A percentile compares a stretch with the other conserved stretches of the same genome.
Evolutionary conservation across 2,113 vertebrate genomes (phyloP).

Genomic region (Bubalus kerabau): DNA sequence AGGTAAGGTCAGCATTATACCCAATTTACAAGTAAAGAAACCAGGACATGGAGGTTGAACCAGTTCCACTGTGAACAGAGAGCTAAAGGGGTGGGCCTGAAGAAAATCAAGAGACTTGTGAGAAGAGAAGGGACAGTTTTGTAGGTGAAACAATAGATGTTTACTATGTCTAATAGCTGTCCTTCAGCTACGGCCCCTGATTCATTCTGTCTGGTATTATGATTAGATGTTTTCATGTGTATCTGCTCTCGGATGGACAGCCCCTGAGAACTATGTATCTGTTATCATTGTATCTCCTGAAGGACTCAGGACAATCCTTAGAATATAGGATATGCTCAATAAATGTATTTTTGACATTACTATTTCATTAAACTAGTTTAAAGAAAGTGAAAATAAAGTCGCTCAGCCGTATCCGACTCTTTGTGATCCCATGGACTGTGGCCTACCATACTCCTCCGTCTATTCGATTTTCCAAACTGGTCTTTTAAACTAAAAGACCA

Average conservation of each 20-base stretch:
- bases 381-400: background rate
- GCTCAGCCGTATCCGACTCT: background rate
- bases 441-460: background rate
- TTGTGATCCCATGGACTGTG: background rate
- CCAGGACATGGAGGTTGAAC: background rate
- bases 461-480: background rate
- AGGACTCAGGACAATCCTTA: background rate
- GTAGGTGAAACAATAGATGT: background rate
- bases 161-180: background rate
- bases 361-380: background rate
- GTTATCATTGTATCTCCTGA: background rate
- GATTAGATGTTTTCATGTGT: background rate
- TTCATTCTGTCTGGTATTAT: background rate
- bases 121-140: background rate
- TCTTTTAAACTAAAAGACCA: background rate
- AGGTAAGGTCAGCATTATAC: background rate
- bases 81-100: background rate
- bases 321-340: background rate
- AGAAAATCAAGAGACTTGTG: background rate
- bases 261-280: background rate
- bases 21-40: conserved; percentile 7
- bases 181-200: background rate
- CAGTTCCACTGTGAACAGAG: background rate
- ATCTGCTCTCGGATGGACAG: background rate
- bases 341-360: background rate